A percentile compares a stretch with the other conserved stretches of the same genome.
Evolutionary conservation across 1,140 invertebrate species (phyloP).

Genomic region (Andrena cerasifolii): DNA sequence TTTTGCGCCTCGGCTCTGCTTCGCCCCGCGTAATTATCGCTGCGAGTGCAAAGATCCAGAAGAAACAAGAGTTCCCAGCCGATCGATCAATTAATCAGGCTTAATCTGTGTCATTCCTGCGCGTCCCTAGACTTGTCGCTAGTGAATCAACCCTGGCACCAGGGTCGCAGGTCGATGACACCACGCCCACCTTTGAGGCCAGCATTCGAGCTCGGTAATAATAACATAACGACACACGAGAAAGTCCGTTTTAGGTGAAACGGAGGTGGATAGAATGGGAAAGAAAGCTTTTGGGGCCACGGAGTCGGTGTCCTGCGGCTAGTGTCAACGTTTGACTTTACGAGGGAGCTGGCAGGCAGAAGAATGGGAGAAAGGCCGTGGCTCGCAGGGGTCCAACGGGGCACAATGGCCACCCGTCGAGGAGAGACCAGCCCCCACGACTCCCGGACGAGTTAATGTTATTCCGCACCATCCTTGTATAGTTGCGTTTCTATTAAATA

Average conservation of each 20-base stretch:
- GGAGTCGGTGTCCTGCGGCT: conserved; percentile 73
- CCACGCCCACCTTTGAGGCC: conserved; percentile 41
- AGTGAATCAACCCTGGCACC: neutral
- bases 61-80: no score
- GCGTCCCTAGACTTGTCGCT: neutral
- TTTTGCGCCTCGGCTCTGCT: no score
- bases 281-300: conserved; percentile 39
- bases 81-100: no score
- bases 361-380: conserved; percentile 70
- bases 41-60: no score
- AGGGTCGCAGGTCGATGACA: conserved; percentile 39
- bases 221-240: conserved; percentile 62
- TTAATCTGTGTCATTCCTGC: no score
- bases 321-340: conserved; percentile 81
- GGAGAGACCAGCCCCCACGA: conserved; percentile 76
- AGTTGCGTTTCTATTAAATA: conserved; percentile 81
- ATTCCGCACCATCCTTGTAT: conserved; percentile 72
- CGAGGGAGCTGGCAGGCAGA: conserved; percentile 75
- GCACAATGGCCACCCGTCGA: conserved; percentile 79
- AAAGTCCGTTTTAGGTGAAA: conserved; percentile 48
- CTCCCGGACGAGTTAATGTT: conserved; percentile 80
- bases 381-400: conserved; percentile 70
- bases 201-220: conserved; percentile 53
- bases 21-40: no score
- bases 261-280: conserved; percentile 31